Percentiles rank a stretch among this genome's conserved stretches.
Evolutionary conservation across 2,888 invertebrate genomes (phyloP).

Genomic region (Allygus modestus): DNA sequence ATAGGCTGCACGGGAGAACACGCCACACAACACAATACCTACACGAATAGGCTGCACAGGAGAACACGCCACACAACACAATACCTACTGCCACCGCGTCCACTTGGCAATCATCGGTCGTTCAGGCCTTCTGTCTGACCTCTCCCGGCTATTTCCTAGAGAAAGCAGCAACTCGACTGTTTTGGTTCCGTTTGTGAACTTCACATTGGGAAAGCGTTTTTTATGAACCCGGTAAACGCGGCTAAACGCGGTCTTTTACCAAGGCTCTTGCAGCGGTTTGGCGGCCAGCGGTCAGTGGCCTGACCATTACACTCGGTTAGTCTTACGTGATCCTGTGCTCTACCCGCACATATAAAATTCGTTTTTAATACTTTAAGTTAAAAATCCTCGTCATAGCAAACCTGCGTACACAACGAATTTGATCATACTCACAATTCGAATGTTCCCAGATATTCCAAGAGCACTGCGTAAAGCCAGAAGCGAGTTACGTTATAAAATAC

Average conservation of each 20-base stretch:
- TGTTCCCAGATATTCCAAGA: too few species aligned
- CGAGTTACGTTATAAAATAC: too few species aligned
- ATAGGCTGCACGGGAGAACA: too few species aligned
- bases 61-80: too few species aligned
- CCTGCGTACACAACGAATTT: too few species aligned
- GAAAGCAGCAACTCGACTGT: conserved; percentile 17
- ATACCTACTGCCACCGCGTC: conserved; percentile 17
- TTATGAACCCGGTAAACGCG: conserved; percentile 37
- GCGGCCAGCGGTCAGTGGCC: not conserved
- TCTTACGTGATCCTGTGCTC: not conserved
- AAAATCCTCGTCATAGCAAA: too few species aligned
- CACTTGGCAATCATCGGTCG: conserved; percentile 11
- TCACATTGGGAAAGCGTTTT: conserved; percentile 11
- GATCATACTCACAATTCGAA: too few species aligned
- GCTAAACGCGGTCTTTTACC: conserved; percentile 24
- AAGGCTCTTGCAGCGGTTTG: not conserved
- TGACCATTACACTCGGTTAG: not conserved
- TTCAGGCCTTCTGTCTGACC: conserved; percentile 35
- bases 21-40: too few species aligned
- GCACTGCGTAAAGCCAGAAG: too few species aligned
- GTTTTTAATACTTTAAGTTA: too few species aligned
- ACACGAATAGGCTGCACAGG: too few species aligned
- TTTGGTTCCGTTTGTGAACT: conserved; percentile 33
- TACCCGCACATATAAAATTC: too few species aligned
- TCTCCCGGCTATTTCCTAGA: conserved; percentile 18